These are phyloP conservation scores for Cygnus buccinator DNA, from an alignment of 2,113 vertebrate genomes.

Conservation along the genomic window DNA sequence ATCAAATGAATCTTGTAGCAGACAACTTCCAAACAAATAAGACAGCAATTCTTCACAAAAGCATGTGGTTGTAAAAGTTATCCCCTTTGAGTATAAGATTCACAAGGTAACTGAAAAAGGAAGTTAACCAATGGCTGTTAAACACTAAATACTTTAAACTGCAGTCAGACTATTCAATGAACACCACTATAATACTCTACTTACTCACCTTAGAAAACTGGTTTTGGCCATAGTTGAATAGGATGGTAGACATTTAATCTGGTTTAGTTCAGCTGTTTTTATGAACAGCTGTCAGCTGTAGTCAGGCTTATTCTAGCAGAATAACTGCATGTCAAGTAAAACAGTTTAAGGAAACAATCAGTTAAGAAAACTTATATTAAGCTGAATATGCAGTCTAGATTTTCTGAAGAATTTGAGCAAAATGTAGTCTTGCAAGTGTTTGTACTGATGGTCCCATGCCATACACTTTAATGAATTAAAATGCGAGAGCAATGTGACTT, in stretches of 20 bases:
- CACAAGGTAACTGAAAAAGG: neutral
- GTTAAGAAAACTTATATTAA: neutral
- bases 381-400: neutral
- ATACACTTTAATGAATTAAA: neutral
- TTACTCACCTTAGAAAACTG: neutral
- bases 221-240: neutral
- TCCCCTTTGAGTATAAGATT: neutral
- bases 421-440: neutral
- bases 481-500: neutral
- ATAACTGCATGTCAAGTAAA: no score
- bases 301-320: neutral
- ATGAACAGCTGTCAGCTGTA: neutral
- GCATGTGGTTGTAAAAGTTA: neutral
- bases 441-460: neutral
- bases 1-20: neutral
- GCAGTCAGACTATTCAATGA: neutral
- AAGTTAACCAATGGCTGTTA: neutral
- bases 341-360: neutral
- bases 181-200: neutral
- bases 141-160: neutral
- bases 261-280: neutral
- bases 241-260: neutral
- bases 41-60: neutral
- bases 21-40: fast-evolving
- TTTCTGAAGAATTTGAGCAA: neutral